Base-by-base conservation (phyloP, 2,797 vertebrate species). In the Argentina silus region DNA sequence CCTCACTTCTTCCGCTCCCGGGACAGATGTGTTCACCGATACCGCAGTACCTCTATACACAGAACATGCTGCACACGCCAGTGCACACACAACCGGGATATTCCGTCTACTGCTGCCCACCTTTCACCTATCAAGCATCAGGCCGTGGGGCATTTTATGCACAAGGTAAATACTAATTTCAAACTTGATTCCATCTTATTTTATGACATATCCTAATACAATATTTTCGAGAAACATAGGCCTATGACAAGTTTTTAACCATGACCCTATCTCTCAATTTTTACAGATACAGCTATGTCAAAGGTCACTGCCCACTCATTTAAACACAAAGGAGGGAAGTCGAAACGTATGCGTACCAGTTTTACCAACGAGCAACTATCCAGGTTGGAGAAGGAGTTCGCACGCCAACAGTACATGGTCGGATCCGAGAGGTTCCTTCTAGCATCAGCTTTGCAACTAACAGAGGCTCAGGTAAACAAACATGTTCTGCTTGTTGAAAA, bases 301-400 rank as follows among this genome's bases (percentile, higher is more conserved):
- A 94, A 92, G 85, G 83, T 85, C 17, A 86, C 65, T 69, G 70
- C 91, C 19, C 90, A 92, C 3, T 74, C 84, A 0, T 84, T 91
- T 70, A 94, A 93, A 84, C 87, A 77, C 68, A 95, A 94, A 86
- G 78, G 81, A 0, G 91, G 93, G 0, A 96, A 95, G 68, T 94
- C 94, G 12, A 95, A 96, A 65, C 86, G 94, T 0, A 93, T 93
- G 90, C 90, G 94, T 74, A 96, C 95, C 60, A 94, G 93, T 72
- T 96, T 96, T 87, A 96, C 93, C 85, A 95, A 93, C 15, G 94
- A 96, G 69, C 95, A 96, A 83, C 88, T 95, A 67, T 93, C 94
- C 8, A 88, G 93, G 12, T 81, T 96, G 88, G 95, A 96, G 91
- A 93, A 95, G 81, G 94, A 96, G 86, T 96, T 96, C 5, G 80